These are phyloP conservation scores for Rhinoptilus africanus DNA, from an alignment of 2,113 vertebrate genomes.

Conservation along the genomic window DNA sequence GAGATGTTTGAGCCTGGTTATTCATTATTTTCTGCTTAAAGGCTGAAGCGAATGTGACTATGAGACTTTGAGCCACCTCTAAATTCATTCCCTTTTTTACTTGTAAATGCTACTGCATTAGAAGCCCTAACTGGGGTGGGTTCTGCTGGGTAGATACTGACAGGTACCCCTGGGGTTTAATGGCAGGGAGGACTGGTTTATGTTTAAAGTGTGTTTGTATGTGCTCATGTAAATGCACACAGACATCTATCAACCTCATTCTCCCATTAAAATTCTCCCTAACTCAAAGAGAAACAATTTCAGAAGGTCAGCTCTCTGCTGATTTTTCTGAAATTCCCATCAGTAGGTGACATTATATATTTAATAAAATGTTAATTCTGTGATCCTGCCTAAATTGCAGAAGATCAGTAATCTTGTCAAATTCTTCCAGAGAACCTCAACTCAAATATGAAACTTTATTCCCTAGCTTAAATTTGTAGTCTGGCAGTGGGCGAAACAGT, in stretches of 20 bases:
- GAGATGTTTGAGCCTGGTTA: slow-evolving; percentile 44
- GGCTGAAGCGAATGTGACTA: slow-evolving; percentile 50
- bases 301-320: neutral
- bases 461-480: neutral
- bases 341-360: neutral
- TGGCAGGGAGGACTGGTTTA: neutral
- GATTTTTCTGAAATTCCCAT: neutral
- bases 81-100: neutral
- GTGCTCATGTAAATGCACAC: neutral
- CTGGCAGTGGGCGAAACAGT: neutral
- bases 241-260: neutral
- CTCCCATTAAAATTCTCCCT: neutral
- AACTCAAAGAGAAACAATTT: neutral
- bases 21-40: slow-evolving; percentile 53
- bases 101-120: neutral
- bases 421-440: neutral
- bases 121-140: neutral
- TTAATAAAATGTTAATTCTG: slow-evolving; percentile 15
- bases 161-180: neutral
- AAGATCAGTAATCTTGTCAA: neutral
- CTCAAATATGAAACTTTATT: neutral
- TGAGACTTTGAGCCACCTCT: slow-evolving; percentile 39
- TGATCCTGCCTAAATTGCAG: neutral
- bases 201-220: neutral
- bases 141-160: neutral